Base-by-base conservation (phyloP, 2,797 vertebrate genomes). In the Distichodus sexfasciatus region DNA sequence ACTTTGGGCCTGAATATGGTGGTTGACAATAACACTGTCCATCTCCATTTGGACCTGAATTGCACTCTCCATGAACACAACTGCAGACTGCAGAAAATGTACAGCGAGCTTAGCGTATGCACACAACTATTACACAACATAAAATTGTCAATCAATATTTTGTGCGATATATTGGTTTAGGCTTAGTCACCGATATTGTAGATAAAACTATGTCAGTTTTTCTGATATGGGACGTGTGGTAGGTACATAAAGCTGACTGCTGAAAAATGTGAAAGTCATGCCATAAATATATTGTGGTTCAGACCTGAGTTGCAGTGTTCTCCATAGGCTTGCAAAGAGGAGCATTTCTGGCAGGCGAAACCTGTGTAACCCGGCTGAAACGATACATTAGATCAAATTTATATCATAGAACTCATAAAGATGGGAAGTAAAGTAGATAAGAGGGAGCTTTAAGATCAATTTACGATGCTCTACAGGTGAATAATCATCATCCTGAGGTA, bases 21-120 rank as follows among this genome's bases (percentile, higher is more conserved):
- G 94, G 91, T 60, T 95, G 89, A 86, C 96, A 98, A 0, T 79
- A 88, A 83, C 97, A 99, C 81, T 84, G 86, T 38, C 96, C 95
- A 0, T 93, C 78, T 0, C 95, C 96, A 0, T 73, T 53, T 0
- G 91, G 75, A 0, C 95, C 93, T 0, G 73, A 80, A 73, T 72
- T 87, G 84, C 97, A 99, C 55, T 92, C 64, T 12, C 95, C 96
- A 0, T 93, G 79, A 6, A 84, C 81, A 75, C 97, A 99, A 75
- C 86, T 88, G 81, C 96, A 99, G 71, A 72, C 96, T 99, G 83
- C 1, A 75, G 7, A 36, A 60, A 44, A 31, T 2, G 5, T 14
- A 33, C 3, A 33, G 2, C 0, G 14, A 23, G 28, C 33, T 17
- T 23, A 26, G 15, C 1, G 23, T 6, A 12, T 4, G 6, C 23